Percentiles rank a stretch among this genome's conserved stretches.
These are phyloP conservation scores for Sphaeramia orbicularis DNA, from an alignment of 2,797 vertebrate genomes.

Conservation along the genomic window DNA sequence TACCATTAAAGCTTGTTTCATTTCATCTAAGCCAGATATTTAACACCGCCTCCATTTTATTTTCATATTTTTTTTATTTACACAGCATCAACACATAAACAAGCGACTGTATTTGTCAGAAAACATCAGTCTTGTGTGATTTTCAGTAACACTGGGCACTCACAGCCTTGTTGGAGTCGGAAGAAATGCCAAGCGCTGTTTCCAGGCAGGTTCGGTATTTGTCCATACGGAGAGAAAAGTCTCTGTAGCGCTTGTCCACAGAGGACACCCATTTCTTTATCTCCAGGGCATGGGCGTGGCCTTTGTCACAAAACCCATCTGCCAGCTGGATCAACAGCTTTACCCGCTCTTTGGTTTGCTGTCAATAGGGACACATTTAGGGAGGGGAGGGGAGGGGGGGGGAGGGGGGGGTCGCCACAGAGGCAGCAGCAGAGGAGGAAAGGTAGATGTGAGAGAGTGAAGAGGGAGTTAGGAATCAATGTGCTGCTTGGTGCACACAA, in stretches of 20 bases:
- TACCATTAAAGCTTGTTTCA: not conserved
- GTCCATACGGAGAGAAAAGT: constrained; percentile 99
- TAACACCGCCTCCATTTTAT: not conserved
- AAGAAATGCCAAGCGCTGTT: constrained; percentile 96
- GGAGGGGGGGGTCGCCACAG: constrained; percentile 46
- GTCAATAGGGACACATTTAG: constrained; percentile 71
- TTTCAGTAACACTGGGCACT: constrained; percentile 43
- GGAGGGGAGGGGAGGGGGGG: constrained; percentile 57
- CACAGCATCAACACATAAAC: not conserved
- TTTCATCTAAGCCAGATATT: not conserved
- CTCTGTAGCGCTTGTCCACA: constrained; percentile 98
- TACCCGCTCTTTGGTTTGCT: constrained; percentile 99
- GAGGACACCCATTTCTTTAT: constrained; percentile 99
- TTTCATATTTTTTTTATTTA: not conserved
- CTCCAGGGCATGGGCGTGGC: constrained; percentile 97
- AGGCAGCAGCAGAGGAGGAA: constrained; percentile 48
- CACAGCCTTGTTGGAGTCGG: constrained; percentile 97
- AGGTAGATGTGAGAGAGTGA: constrained; percentile 59
- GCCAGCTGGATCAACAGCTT: constrained; percentile 99
- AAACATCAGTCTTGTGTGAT: not conserved
- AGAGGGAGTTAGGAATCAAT: constrained; percentile 66
- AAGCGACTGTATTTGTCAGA: not conserved
- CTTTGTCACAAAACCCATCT: constrained; percentile 99
- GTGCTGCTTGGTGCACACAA: constrained; percentile 72
- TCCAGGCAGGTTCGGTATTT: constrained; percentile 97